Evolutionary conservation across 2,888 invertebrate species (phyloP).

Genomic region (Merodon equestris): DNA sequence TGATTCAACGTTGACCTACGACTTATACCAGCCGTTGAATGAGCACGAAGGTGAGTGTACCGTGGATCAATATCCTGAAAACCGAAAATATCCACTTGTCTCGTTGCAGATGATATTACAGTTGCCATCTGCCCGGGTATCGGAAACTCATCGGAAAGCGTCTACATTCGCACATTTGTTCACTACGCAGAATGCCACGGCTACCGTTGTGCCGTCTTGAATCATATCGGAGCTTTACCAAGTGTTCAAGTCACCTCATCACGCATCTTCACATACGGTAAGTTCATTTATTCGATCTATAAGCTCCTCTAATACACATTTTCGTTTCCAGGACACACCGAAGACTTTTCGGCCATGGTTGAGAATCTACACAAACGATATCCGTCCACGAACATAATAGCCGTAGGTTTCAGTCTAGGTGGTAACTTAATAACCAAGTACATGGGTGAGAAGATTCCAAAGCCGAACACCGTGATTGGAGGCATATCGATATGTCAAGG

Average conservation of each 20-base stretch:
- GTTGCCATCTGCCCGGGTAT: slow-evolving; percentile 95
- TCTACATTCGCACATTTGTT: slow-evolving; percentile 95
- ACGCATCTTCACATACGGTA: slow-evolving; percentile 95
- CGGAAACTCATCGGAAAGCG: slow-evolving; percentile 95
- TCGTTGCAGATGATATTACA: slow-evolving; percentile 88
- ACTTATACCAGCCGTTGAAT: slow-evolving; percentile 91
- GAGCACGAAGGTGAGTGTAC: slow-evolving; percentile 84
- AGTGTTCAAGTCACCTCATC: slow-evolving; percentile 91
- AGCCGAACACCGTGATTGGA: slow-evolving; percentile 87
- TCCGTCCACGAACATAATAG: slow-evolving; percentile 87
- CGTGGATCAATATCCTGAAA: not conserved
- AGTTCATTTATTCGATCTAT: slow-evolving; percentile 72
- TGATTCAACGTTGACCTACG: slow-evolving; percentile 94
- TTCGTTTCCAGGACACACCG: slow-evolving; percentile 86
- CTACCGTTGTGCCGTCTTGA: slow-evolving; percentile 94
- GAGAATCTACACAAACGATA: slow-evolving; percentile 86
- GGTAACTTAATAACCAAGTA: slow-evolving; percentile 96
- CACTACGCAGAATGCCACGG: slow-evolving; percentile 95
- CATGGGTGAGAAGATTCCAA: slow-evolving; percentile 87
- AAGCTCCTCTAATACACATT: not conserved
- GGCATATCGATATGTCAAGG: slow-evolving; percentile 97
- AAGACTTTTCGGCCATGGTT: slow-evolving; percentile 92
- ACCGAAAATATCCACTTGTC: slow-evolving; percentile 67
- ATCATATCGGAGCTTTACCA: slow-evolving; percentile 94
- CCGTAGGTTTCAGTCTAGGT: slow-evolving; percentile 95